Evolutionary conservation across 2,888 invertebrate species (phyloP), one percentile per base, ranked within the genome.

Genomic region (Hypercompe scribonia): DNA sequence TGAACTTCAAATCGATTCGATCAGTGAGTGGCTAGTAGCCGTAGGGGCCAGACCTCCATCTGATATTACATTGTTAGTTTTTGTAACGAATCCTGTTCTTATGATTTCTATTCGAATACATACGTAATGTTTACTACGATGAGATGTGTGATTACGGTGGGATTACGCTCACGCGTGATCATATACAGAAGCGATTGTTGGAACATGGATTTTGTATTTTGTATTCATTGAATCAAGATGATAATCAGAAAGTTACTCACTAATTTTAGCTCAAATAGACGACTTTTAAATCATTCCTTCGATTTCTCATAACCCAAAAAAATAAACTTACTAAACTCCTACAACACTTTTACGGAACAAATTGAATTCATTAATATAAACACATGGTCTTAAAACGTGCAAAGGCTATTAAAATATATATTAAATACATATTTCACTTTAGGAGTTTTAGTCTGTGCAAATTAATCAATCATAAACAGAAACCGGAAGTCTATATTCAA

Each of bases 11-110:
- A 75, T 72, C 88, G 93, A 93, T 93, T 90, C 80, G 90, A 93
- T 93, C 92, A 87, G 90, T 87, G 83, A 88, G 85, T 84, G 88
- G 89, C 86, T 87, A 88, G 88, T 88, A 86, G 90, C 84, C 81
- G 80, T 72, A 68, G 81, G 82, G 84, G 74, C 90, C 86, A 86
- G 87, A 88, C 68, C 61, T 69, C 67, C 86, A 88, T 90, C 87
- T 84, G 86, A 86, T 85, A 81, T 84, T 85, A 87, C 83, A 85
- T 84, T 84, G 84, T 85, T 81, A 79, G 79, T 79, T 81, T 84
- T 74, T 74, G 77, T 86, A 78, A 77, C 74, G 63, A 84, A 81
- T 84, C 84, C 84, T 82, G 84, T 81, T 84, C 78, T 78, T 42
- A 80, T 75, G 81, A 81, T 83, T 81, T 81, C 81, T 84, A 78